These are phyloP conservation scores for Bombus sibiricus DNA, from an alignment of 1,140 invertebrate genomes.

Conservation along the genomic window DNA sequence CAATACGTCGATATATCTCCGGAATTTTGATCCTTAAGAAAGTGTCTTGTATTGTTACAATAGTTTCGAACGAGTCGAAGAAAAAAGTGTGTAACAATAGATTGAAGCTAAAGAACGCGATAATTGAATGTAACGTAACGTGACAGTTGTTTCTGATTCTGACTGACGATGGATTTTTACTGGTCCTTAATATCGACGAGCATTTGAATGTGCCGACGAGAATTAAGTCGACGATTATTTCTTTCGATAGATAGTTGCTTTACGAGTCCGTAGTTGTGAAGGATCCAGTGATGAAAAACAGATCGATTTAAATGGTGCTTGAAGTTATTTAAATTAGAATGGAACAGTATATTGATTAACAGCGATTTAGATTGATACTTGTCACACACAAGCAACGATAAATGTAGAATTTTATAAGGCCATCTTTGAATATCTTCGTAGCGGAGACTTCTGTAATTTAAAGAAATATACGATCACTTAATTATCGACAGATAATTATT, in stretches of 20 bases:
- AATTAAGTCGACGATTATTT: not conserved
- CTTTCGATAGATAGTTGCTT: not conserved
- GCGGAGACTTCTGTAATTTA: not conserved
- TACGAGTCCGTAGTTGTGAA: not conserved
- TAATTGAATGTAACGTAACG: not conserved
- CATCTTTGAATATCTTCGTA: not conserved
- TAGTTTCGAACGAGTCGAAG: not conserved
- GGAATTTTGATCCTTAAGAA: not conserved
- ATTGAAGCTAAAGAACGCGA: not conserved
- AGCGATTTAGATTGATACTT: not conserved
- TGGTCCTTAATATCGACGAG: not conserved
- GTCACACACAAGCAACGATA: not conserved
- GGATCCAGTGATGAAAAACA: not conserved
- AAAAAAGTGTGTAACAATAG: not conserved
- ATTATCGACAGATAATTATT: not conserved
- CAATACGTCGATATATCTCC: not conserved
- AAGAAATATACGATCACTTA: not conserved
- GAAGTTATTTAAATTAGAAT: not conserved
- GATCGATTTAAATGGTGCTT: not conserved
- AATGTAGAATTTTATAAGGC: not conserved
- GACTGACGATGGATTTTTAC: slow-evolving; percentile 11
- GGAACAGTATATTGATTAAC: not conserved
- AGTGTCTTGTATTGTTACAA: too few species aligned
- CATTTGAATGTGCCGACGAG: not conserved
- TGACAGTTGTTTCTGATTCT: slow-evolving; percentile 17